Evolutionary conservation across 2,797 vertebrate genomes (phyloP).

Genomic region (Manis pentadactyla): DNA sequence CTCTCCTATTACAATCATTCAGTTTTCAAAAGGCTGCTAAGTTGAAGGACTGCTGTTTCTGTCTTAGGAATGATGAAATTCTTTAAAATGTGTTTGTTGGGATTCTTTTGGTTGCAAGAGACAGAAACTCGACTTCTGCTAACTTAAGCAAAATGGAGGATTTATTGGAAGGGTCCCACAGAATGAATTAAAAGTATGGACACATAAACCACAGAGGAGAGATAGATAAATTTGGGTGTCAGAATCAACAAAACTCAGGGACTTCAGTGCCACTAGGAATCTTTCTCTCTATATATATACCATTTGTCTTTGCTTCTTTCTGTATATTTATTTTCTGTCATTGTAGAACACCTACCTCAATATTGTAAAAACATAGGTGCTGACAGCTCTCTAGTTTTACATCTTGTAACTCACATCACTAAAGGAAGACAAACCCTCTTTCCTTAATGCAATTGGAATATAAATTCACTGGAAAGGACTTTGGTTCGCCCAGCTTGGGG

Average conservation of each 20-base stretch:
- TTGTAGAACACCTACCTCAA: background rate
- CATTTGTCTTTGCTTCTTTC: background rate
- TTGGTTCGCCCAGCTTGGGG: background rate
- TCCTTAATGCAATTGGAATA: background rate
- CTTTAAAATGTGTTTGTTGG: conserved; percentile 1
- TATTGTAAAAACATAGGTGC: background rate
- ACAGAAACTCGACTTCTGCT: background rate
- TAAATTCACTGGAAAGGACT: background rate
- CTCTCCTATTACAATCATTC: background rate
- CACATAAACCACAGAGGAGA: background rate
- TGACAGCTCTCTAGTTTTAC: background rate
- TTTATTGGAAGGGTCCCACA: background rate
- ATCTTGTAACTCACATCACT: background rate
- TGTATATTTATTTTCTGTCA: background rate
- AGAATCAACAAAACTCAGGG: background rate
- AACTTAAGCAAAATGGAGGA: background rate
- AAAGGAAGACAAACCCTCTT: background rate
- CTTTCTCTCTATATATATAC: background rate
- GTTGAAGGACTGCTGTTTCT: background rate
- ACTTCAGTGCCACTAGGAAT: background rate
- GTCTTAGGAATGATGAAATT: background rate
- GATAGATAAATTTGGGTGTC: background rate
- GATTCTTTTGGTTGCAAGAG: conserved; percentile 7
- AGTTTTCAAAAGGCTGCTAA: background rate
- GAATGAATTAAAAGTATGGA: background rate